These are phyloP conservation scores for Oligia fasciuncula DNA, from an alignment of 2,888 invertebrate species.

Conservation along the genomic window DNA sequence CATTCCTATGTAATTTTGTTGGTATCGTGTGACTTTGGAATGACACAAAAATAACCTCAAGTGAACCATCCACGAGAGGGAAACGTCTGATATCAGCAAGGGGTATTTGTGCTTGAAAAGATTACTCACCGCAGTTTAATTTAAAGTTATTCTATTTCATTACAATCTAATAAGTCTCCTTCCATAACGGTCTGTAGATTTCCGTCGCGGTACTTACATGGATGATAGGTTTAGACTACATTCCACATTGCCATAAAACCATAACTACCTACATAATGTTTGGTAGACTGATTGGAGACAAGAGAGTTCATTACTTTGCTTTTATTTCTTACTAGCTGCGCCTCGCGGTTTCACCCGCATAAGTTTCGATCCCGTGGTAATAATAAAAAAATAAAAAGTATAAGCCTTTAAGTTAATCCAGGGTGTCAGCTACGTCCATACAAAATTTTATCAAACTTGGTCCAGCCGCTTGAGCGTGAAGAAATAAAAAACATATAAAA, in stretches of 20 bases:
- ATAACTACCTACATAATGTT: constrained; percentile 1
- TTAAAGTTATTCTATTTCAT: constrained; percentile 19
- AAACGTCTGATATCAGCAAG: background rate
- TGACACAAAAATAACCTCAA: background rate
- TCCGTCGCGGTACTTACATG: constrained; percentile 28
- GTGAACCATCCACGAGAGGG: too few relatives aligned
- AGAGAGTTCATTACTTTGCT: background rate
- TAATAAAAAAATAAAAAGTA: too few relatives aligned
- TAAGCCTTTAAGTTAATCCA: too few relatives aligned
- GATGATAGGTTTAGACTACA: constrained; percentile 17
- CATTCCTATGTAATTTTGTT: background rate
- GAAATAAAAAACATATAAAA: too few relatives aligned
- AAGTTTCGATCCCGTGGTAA: too few relatives aligned
- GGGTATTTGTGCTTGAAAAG: background rate
- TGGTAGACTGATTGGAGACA: constrained; percentile 43
- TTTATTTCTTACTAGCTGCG: background rate
- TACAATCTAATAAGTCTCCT: constrained; percentile 19
- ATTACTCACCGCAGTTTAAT: constrained; percentile 14
- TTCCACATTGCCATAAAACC: constrained; percentile 17
- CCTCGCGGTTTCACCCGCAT: too few relatives aligned
- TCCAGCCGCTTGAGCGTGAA: too few relatives aligned
- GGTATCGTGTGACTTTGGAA: background rate
- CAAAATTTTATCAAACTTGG: too few relatives aligned
- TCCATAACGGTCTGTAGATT: constrained; percentile 10
- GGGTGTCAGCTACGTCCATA: too few relatives aligned